These are phyloP conservation scores for Sebastes jordani DNA, from an alignment of 2,797 vertebrate species.

Conservation along the genomic window DNA sequence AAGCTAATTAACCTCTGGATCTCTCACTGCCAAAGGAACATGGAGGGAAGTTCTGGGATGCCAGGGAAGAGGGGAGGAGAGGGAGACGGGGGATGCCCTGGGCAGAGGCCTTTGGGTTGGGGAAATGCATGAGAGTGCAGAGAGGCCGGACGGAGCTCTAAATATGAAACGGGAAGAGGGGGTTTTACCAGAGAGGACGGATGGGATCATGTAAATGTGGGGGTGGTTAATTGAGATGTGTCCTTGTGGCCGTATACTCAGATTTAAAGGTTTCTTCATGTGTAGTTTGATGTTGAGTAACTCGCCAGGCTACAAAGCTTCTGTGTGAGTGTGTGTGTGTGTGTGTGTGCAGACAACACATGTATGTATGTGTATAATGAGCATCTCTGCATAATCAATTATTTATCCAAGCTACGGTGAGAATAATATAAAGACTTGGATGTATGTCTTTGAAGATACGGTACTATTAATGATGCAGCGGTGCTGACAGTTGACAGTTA, in stretches of 20 bases:
- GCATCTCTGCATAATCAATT: constrained; percentile 15
- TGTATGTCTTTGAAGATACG: constrained; percentile 4
- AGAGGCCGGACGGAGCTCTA: constrained; percentile 38
- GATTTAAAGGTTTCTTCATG: constrained; percentile 1
- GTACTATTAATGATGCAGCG: not conserved
- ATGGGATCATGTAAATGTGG: constrained; percentile 2
- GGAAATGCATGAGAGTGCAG: constrained; percentile 50
- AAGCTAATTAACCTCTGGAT: constrained; percentile 86
- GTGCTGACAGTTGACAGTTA: not conserved
- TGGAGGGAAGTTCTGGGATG: constrained; percentile 69
- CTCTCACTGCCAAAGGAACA: constrained; percentile 74
- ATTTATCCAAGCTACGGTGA: constrained; percentile 7
- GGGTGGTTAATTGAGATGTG: constrained; percentile 36
- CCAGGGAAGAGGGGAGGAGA: constrained; percentile 64
- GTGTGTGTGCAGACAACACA: not conserved
- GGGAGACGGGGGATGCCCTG: constrained; percentile 67
- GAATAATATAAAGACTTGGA: constrained; percentile 1
- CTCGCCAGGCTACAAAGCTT: not conserved
- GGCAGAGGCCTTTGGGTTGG: constrained; percentile 71
- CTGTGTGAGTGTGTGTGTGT: not conserved
- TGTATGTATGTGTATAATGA: constrained; percentile 17
- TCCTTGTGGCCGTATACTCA: constrained; percentile 15
- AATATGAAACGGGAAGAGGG: constrained; percentile 23
- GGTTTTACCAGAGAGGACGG: constrained; percentile 1
- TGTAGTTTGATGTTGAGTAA: not conserved